Percentiles rank a stretch among this genome's conserved stretches.
Conservation (phyloP, 2,888 invertebrate species). For the Philereme transversata region DNA sequence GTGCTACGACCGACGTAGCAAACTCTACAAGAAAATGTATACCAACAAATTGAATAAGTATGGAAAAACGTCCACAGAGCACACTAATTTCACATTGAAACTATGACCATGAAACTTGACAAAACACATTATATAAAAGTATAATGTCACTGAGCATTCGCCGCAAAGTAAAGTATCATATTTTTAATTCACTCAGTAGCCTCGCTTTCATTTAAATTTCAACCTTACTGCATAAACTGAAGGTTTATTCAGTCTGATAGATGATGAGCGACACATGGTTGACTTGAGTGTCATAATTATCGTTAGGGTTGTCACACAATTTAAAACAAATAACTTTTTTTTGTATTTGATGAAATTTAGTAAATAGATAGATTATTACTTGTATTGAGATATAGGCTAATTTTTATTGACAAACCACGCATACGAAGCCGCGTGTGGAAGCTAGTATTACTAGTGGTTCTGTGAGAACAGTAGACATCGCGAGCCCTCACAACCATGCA, state of each 20-base stretch:
- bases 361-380: no score
- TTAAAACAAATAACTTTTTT: background rate
- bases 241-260: conserved; percentile 20
- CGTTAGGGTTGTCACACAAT: conserved; percentile 27
- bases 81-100: background rate
- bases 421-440: no score
- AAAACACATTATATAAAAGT: conserved; percentile 25
- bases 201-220: conserved; percentile 18
- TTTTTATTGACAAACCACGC: no score
- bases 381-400: no score
- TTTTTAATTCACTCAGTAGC: conserved; percentile 30
- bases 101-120: conserved; percentile 21
- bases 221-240: conserved; percentile 22
- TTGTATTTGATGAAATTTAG: no score
- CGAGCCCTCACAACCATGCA: no score
- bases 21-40: no score
- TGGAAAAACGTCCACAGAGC: background rate
- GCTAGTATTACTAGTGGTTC: no score
- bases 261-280: conserved; percentile 15
- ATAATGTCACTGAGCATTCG: conserved; percentile 3
- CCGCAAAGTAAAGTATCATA: conserved; percentile 27
- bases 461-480: no score
- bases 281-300: conserved; percentile 27
- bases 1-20: no score
- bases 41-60: no score